Conservation (phyloP, 2,113 vertebrate species). For the Felis chaus region DNA sequence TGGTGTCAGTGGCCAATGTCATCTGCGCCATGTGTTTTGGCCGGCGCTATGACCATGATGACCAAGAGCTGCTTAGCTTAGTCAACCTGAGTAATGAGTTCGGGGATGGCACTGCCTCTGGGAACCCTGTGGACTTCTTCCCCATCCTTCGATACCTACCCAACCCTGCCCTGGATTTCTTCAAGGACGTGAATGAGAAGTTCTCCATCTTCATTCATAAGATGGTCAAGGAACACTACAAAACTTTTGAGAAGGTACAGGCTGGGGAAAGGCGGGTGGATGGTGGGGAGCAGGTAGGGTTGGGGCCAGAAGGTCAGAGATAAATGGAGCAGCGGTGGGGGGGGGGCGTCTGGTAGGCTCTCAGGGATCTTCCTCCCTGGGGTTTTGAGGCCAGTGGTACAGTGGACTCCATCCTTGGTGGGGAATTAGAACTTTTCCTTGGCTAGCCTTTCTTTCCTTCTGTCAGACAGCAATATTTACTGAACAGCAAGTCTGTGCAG, state of each 20-base stretch:
- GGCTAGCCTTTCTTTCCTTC: neutral
- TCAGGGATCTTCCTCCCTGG: neutral
- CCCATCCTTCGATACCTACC: conserved; percentile 90
- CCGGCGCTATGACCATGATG: conserved; percentile 88
- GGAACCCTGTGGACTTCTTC: conserved; percentile 91
- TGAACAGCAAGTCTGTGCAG: neutral
- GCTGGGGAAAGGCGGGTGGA: neutral
- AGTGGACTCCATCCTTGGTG: neutral
- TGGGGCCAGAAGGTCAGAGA: neutral
- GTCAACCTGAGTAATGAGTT: conserved; percentile 90
- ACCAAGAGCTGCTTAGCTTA: conserved; percentile 87
- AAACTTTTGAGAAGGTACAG: conserved; percentile 88
- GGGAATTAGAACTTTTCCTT: neutral
- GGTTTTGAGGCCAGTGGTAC: neutral
- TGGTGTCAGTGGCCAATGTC: conserved; percentile 92
- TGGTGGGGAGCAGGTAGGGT: neutral
- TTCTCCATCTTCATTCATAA: conserved; percentile 83
- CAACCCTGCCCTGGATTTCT: conserved; percentile 83
- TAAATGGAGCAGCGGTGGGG: neutral
- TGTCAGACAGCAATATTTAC: neutral
- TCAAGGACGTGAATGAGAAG: conserved; percentile 84
- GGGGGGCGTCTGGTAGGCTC: neutral
- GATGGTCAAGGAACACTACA: conserved; percentile 88
- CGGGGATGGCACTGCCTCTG: conserved; percentile 83
- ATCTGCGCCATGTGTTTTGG: conserved; percentile 94